Conservation (phyloP, 2,888 invertebrate genomes). For the Eueremaeus valkanovi region DNA sequence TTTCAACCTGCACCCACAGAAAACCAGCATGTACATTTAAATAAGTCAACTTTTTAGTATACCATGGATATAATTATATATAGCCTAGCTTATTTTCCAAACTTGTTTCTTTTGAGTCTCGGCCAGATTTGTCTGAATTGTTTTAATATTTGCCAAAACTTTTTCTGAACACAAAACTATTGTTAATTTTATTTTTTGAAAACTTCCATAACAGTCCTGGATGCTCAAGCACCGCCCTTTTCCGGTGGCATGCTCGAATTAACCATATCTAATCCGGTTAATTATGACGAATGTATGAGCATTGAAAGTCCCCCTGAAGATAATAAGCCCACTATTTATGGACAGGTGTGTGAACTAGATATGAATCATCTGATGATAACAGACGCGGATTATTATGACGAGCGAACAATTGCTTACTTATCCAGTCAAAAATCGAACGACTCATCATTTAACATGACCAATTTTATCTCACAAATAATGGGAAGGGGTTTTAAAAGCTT, state of each 20-base stretch:
- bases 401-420: background rate
- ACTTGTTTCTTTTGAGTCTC: no score
- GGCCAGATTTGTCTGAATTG: no score
- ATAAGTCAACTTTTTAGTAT: no score
- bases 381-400: background rate
- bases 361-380: background rate
- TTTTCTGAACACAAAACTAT: background rate
- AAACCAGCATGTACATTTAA: no score
- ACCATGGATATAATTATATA: no score
- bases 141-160: no score
- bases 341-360: constrained; percentile 17
- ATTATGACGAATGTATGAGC: constrained; percentile 32
- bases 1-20: no score
- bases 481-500: background rate
- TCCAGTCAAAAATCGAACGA: background rate
- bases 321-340: constrained; percentile 30
- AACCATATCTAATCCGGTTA: background rate
- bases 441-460: background rate
- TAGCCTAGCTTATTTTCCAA: no score
- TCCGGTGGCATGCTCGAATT: background rate
- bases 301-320: constrained; percentile 26
- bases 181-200: background rate
- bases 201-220: background rate
- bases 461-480: background rate
- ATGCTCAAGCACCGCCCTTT: background rate